Evolutionary conservation across 2,113 vertebrate genomes (phyloP).

Genomic region (Nycticryphes semicollaris): DNA sequence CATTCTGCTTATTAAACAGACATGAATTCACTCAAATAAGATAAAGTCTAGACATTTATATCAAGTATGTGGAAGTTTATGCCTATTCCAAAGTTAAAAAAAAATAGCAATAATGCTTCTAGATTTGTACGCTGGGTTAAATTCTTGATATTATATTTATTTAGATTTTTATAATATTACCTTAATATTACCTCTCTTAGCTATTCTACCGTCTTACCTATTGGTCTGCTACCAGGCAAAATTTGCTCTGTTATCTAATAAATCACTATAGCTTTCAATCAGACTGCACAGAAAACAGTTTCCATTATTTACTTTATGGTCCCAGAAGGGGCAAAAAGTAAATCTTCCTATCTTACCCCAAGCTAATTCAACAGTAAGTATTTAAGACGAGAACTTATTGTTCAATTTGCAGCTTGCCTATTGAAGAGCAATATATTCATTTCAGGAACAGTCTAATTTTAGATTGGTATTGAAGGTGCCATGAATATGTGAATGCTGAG

Average conservation of each 20-base stretch:
- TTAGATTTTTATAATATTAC: neutral
- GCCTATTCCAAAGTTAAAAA: neutral
- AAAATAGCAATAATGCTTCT: neutral
- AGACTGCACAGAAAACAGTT: neutral
- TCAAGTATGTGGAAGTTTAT: neutral
- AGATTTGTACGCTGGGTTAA: neutral
- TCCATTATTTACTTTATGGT: neutral
- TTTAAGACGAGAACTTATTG: neutral
- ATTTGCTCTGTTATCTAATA: neutral
- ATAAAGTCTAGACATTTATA: slow-evolving; percentile 30
- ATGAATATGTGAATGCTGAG: neutral
- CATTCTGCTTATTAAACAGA: slow-evolving; percentile 27
- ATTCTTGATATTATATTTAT: neutral
- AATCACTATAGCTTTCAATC: neutral
- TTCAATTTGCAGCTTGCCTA: slow-evolving; percentile 2
- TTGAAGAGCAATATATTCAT: slow-evolving; percentile 19
- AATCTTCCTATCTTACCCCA: neutral
- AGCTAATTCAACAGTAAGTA: neutral
- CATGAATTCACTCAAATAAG: slow-evolving; percentile 10
- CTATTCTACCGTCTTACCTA: neutral
- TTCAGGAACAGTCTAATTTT: slow-evolving; percentile 55
- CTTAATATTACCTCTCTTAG: neutral
- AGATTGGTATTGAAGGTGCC: neutral
- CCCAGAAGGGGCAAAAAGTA: neutral
- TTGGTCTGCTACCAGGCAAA: neutral